A percentile compares a stretch with the other conserved stretches of the same genome.
Evolutionary conservation across 2,113 vertebrate genomes (phyloP).

Genomic region (Agelaius tricolor): DNA sequence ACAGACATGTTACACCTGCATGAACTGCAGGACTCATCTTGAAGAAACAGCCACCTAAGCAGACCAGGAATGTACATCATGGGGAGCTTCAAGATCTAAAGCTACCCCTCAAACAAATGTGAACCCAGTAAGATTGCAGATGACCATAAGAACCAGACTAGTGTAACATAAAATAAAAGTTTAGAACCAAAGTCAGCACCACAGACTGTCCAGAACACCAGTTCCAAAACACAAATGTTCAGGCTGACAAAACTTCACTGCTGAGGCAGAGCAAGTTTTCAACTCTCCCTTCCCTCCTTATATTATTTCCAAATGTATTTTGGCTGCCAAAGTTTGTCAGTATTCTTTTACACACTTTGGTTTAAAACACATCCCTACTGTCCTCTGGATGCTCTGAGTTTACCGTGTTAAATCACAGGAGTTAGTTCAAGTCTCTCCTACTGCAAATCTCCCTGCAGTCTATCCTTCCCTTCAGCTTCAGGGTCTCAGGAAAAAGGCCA

Average conservation of each 20-base stretch:
- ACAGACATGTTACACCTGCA: background rate
- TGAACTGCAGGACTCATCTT: background rate
- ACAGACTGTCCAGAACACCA: background rate
- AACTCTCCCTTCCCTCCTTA: background rate
- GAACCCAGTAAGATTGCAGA: background rate
- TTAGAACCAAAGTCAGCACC: background rate
- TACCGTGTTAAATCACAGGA: background rate
- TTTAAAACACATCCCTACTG: background rate
- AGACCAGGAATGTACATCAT: background rate
- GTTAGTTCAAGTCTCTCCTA: background rate
- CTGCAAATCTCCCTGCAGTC: background rate
- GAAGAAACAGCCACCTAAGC: background rate
- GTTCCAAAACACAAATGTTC: background rate
- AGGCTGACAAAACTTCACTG: background rate
- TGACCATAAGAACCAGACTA: background rate
- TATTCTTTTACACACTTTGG: background rate
- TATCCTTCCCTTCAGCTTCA: background rate
- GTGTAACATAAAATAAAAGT: background rate
- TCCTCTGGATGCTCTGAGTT: rapidly evolving
- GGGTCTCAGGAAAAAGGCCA: background rate
- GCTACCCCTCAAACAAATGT: background rate
- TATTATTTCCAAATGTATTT: background rate
- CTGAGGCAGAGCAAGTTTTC: background rate
- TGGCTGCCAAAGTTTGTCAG: background rate
- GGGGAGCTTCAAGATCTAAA: background rate